Conservation (phyloP, 1,140 invertebrate species). For the Coenobita brevimanus region DNA sequence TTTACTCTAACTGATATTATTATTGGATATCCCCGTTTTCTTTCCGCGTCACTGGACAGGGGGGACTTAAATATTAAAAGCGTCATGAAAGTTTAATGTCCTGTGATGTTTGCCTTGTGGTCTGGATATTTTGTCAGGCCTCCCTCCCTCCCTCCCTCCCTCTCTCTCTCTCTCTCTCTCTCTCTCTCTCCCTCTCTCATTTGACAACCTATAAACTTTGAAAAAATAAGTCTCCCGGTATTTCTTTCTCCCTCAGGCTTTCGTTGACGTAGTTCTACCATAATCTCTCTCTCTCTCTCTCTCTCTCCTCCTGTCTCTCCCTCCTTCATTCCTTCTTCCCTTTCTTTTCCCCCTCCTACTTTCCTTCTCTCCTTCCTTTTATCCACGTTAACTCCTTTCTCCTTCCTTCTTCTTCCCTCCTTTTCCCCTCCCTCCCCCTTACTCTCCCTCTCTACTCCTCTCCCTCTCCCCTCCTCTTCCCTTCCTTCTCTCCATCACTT, state of each 20-base stretch:
- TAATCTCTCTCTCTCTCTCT: background rate
- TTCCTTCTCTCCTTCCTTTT: background rate
- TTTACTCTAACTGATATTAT: too few species aligned
- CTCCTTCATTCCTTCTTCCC: background rate
- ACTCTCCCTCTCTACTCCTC: background rate
- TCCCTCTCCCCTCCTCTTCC: background rate
- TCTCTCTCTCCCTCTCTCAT: background rate
- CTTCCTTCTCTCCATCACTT: background rate
- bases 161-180: background rate
- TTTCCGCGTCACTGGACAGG: too few species aligned
- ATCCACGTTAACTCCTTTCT: background rate
- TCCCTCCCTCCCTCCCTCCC: background rate
- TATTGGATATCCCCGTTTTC: too few species aligned
- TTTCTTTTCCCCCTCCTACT: background rate
- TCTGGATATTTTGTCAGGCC: background rate
- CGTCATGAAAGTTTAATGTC: too few species aligned
- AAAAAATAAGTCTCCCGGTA: constrained; percentile 16
- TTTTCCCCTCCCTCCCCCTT: background rate
- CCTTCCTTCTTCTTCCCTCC: background rate
- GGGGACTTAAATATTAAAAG: too few species aligned
- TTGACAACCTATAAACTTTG: background rate
- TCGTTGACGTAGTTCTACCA: background rate
- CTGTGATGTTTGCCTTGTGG: too few species aligned
- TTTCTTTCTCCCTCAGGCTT: background rate
- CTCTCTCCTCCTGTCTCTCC: background rate